Base-by-base conservation (phyloP, 2,797 vertebrate species). In the Aplochiton taeniatus region DNA sequence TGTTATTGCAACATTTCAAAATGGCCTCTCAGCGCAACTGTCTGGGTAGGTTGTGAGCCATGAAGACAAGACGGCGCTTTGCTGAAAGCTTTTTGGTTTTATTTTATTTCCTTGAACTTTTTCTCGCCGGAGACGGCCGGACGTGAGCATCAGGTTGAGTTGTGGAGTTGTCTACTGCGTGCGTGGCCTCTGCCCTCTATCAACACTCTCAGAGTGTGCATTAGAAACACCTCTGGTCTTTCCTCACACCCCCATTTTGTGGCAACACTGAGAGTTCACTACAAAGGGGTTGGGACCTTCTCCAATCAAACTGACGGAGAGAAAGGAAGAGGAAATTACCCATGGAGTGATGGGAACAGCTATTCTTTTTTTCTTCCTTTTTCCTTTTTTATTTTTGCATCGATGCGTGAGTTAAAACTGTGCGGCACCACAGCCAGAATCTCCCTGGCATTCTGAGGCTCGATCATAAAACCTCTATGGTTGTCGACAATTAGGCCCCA, bases 401-500 rank as follows among this genome's bases (percentile, higher is more conserved):
- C 3, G 71, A 81, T 59, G 70, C 71, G 79, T 60, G 3, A 63
- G 56, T 69, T 64, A 50, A 55, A 63, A 49, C 61, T 52, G 65
- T 64, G 47, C 48, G 20, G 56, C 50, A 65, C 47, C 53, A 44
- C 31, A 63, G 60, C 56, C 48, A 66, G 54, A 66, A 44, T 57
- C 71, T 79, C 75, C 68, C 72, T 70, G 58, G 73, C 68, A 66
- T 79, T 65, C 70, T 48, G 43, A 64, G 20, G 44, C 1, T 47
- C 64, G 49, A 41, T 47, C 68, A 59, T 56, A 50, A 31, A 74
- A 73, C 61, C 73, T 68, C 65, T 4, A n/a, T 50, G 65, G 60
- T 70, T 58, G 54, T 77, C 74, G 69, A 77, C 77, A 73, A 70
- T 77, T 78, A 82, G 66, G 65, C 56, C 62, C 62, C 77, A n/a